Evolutionary conservation across 1,140 invertebrate genomes (phyloP), one percentile per base, ranked within the genome.

Genomic region (Ectropis grisescens): DNA sequence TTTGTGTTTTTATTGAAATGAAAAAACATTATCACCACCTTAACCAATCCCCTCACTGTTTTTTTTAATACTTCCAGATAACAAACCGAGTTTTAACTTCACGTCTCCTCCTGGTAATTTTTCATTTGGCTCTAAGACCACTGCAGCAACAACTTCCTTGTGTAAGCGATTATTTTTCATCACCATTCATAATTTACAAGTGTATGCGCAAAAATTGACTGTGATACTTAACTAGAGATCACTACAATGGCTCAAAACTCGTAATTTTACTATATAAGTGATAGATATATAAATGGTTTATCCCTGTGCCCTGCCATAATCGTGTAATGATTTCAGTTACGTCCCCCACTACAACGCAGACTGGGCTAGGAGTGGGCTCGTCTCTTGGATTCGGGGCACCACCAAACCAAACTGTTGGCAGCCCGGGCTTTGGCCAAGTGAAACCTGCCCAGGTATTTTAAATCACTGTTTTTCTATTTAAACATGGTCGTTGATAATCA

Each of bases 401-500:
- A 0, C 71, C 78, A 0, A 71, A 78, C 24, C 72, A 79, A 33
- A 60, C 69, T 4, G 56, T 69, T 9, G 53, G 79, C 2, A 67
- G 70, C 23, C 70, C 76, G 15, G 62, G 50, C 0, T 75, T 82
- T 32, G 66, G 67, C 4, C 57, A 68, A 41, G n/a, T n/a, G n/a
- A n/a, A n/a, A n/a, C 33, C 66, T 2, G 34, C 50, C 41, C 44
- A 58, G 37, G 43, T 64, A 10, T 13, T 30, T n/a, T 39, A 23
- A n/a, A n/a, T n/a, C n/a, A n/a, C n/a, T n/a, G n/a, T n/a, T n/a
- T n/a, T n/a, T n/a, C n/a, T n/a, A n/a, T n/a, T n/a, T n/a, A n/a
- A n/a, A n/a, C n/a, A n/a, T n/a, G n/a, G n/a, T n/a, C n/a, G n/a
- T n/a, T n/a, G n/a, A n/a, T n/a, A n/a, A n/a, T n/a, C n/a, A n/a